Conservation (phyloP, 2,113 vertebrate species). For the Stigmatopora argus region DNA sequence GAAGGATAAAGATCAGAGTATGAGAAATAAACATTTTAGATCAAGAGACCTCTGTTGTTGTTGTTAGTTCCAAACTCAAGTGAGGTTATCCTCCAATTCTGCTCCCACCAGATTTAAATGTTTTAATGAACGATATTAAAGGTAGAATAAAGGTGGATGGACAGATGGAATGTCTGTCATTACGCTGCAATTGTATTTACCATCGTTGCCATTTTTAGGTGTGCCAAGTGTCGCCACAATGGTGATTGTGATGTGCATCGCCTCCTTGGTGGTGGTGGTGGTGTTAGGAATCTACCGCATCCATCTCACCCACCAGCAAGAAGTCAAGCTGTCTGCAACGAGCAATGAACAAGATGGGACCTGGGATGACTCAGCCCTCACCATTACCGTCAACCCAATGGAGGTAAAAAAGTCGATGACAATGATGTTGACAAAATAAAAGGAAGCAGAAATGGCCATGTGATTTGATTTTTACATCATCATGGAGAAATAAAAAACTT, state of each 20-base stretch:
- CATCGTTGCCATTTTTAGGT: slow-evolving; percentile 56
- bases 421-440: no score
- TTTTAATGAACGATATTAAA: background rate
- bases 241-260: slow-evolving; percentile 82
- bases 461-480: background rate
- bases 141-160: background rate
- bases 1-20: slow-evolving; percentile 40
- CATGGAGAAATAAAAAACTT: background rate
- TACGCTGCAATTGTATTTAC: background rate
- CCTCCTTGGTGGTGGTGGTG: slow-evolving; percentile 79
- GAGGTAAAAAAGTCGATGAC: slow-evolving; percentile 73
- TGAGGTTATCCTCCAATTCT: slow-evolving; percentile 8
- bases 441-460: background rate
- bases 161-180: background rate
- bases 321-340: slow-evolving; percentile 65
- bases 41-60: slow-evolving; percentile 35
- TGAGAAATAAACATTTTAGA: slow-evolving; percentile 52
- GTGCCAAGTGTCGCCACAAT: slow-evolving; percentile 81
- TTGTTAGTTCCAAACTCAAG: slow-evolving; percentile 24
- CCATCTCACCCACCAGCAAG: slow-evolving; percentile 75
- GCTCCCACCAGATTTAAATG: background rate
- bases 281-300: slow-evolving; percentile 83
- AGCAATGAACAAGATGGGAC: slow-evolving; percentile 77
- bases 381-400: slow-evolving; percentile 94
- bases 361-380: slow-evolving; percentile 88